Percentiles rank a stretch among this genome's conserved stretches.
Evolutionary conservation across 1,140 invertebrate genomes (phyloP).

Genomic region (Eriocheir sinensis): DNA sequence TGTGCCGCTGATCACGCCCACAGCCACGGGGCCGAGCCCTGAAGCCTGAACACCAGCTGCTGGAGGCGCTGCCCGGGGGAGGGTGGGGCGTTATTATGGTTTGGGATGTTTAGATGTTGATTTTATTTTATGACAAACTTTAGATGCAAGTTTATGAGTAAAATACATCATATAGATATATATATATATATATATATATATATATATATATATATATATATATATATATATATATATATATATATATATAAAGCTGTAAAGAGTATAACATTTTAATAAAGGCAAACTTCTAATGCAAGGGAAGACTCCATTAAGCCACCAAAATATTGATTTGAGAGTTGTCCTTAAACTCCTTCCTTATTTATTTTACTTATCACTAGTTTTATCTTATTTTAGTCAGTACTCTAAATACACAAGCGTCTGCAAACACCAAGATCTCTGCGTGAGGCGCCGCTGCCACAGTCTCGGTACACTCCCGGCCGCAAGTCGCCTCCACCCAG

Average conservation of each 20-base stretch:
- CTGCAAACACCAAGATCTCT: neutral
- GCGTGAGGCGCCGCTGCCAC: no score
- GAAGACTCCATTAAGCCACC: neutral
- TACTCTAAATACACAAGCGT: neutral
- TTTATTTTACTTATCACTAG: no score
- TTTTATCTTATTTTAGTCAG: neutral
- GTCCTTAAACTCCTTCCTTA: neutral
- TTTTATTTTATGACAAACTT: neutral
- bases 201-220: slow-evolving; percentile 15
- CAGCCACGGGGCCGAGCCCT: no score
- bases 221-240: neutral
- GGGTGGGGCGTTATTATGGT: neutral
- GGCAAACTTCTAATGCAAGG: neutral
- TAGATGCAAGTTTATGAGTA: neutral
- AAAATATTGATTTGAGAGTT: neutral
- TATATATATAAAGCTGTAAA: neutral
- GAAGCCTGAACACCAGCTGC: neutral
- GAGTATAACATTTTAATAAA: neutral
- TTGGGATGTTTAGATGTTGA: neutral
- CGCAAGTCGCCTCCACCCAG: no score
- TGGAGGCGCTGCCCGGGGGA: neutral
- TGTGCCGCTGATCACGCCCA: no score
- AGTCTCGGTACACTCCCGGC: no score
- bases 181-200: neutral
- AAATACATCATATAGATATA: neutral